phyloP scores from a whole-genome alignment of 2,113 vertebrate species.

The Chitala chitala region DNA sequence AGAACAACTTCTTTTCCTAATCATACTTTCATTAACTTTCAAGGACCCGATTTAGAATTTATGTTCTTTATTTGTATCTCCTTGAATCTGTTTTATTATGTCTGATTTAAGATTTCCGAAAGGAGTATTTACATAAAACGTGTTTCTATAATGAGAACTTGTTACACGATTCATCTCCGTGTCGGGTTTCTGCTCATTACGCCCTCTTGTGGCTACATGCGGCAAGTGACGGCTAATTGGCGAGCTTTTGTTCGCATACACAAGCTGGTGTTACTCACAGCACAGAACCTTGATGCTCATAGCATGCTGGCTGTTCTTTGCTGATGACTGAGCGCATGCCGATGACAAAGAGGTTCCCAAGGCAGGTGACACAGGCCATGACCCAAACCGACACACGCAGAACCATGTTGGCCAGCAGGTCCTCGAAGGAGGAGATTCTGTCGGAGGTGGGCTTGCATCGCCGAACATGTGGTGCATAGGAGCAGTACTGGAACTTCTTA shows the following conservation, averaged over 20 bases:
- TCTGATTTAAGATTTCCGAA: background rate
- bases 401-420: conserved; percentile 71
- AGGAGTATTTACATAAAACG: background rate
- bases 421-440: conserved; percentile 76
- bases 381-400: conserved; percentile 64
- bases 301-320: conserved; percentile 55
- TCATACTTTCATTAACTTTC: background rate
- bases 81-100: background rate
- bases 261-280: conserved; percentile 47
- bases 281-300: conserved; percentile 56
- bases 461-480: conserved; percentile 68
- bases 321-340: conserved; percentile 60
- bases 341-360: conserved; percentile 65
- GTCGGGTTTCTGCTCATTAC: no score
- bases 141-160: no score
- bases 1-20: no score
- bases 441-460: conserved; percentile 75
- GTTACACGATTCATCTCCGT: no score
- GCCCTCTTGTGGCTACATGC: no score
- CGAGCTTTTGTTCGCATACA: background rate
- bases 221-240: no score
- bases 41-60: background rate
- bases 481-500: conserved; percentile 75
- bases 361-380: conserved; percentile 58
- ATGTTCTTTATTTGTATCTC: background rate